A percentile compares a stretch with the other conserved stretches of the same genome.
Conservation (phyloP, 2,797 vertebrate genomes). For the Furcifer pardalis region DNA sequence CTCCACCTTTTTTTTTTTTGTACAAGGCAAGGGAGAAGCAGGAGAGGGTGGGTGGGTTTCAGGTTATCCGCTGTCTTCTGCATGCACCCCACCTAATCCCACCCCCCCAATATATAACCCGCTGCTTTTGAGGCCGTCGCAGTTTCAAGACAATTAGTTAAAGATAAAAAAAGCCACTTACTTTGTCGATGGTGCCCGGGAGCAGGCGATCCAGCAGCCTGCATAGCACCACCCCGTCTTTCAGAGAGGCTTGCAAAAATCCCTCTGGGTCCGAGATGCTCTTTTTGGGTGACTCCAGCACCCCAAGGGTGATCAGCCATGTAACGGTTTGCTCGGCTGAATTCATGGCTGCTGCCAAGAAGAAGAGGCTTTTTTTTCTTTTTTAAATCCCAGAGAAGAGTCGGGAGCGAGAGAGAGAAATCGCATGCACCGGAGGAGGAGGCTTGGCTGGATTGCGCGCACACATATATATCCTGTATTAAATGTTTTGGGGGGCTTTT, state of each 20-base stretch:
- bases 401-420: not conserved
- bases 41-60: not conserved
- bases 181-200: conserved; percentile 92
- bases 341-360: conserved; percentile 79
- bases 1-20: no score
- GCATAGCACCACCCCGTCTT: conserved; percentile 93
- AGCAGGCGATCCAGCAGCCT: conserved; percentile 92
- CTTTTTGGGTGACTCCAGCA: conserved; percentile 96
- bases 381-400: conserved; percentile 16
- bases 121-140: conserved; percentile 16
- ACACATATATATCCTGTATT: no score
- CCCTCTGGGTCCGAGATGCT: conserved; percentile 93
- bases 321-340: conserved; percentile 97
- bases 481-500: not conserved
- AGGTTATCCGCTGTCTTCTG: no score
- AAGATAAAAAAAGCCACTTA: conserved; percentile 68
- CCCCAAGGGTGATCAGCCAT: conserved; percentile 94
- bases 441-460: not conserved
- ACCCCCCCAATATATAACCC: no score
- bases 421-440: not conserved
- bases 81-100: no score
- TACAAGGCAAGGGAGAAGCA: not conserved
- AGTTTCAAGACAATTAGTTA: no score
- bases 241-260: conserved; percentile 88
- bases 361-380: conserved; percentile 10